These are phyloP conservation scores for Tinea pellionella DNA, from an alignment of 2,888 invertebrate species.

Conservation along the genomic window DNA sequence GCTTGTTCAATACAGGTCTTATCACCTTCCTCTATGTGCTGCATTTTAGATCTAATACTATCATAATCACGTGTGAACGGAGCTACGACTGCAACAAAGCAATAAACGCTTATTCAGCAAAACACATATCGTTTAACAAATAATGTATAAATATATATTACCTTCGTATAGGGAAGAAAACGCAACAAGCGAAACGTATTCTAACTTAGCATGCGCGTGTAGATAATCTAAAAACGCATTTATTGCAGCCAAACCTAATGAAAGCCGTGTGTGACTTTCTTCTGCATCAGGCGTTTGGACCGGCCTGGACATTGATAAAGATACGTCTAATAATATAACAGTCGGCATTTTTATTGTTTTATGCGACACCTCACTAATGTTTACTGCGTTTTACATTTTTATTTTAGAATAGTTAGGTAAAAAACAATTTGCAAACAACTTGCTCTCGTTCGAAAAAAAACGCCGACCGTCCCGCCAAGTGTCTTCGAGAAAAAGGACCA, in stretches of 20 bases:
- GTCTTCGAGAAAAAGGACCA: too few species aligned
- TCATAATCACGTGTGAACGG: slow-evolving; percentile 93
- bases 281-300: slow-evolving; percentile 43
- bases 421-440: too few species aligned
- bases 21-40: slow-evolving; percentile 84
- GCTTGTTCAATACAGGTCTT: slow-evolving; percentile 87
- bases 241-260: slow-evolving; percentile 46
- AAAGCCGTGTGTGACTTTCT: slow-evolving; percentile 47
- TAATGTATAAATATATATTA: slow-evolving; percentile 21
- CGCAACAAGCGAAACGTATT: slow-evolving; percentile 52
- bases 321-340: slow-evolving; percentile 51
- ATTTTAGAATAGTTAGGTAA: not conserved
- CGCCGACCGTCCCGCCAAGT: not conserved
- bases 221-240: slow-evolving; percentile 57
- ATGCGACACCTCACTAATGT: not conserved
- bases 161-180: slow-evolving; percentile 58
- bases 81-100: slow-evolving; percentile 78
- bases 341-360: slow-evolving; percentile 43
- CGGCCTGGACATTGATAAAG: slow-evolving; percentile 57
- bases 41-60: slow-evolving; percentile 78
- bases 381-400: not conserved
- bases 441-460: too few species aligned
- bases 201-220: slow-evolving; percentile 47
- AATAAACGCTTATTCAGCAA: too few species aligned
- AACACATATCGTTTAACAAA: not conserved